Evolutionary conservation across 1,140 invertebrate species (phyloP), one percentile per base, ranked within the genome.

Genomic region (Dreissena rostriformis): DNA sequence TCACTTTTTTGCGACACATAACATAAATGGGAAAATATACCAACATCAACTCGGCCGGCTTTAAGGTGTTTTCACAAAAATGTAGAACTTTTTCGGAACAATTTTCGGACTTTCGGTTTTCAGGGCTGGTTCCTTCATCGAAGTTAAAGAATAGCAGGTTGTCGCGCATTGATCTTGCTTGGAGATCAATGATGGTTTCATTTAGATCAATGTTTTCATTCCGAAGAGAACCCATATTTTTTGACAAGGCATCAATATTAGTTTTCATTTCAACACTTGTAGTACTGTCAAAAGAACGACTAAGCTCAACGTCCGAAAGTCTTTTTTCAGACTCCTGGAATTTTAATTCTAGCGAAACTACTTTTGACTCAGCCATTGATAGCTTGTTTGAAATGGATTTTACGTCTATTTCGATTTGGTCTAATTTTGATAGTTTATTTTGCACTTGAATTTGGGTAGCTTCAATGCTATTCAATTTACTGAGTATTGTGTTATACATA

Each of bases 11-110:
- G n/a, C n/a, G n/a, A n/a, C n/a, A n/a, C n/a, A n/a, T n/a, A n/a
- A n/a, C n/a, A n/a, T n/a, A n/a, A n/a, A n/a, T n/a, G n/a, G n/a
- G n/a, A n/a, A n/a, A n/a, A n/a, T n/a, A n/a, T n/a, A n/a, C n/a
- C n/a, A n/a, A n/a, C n/a, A n/a, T n/a, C n/a, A n/a, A n/a, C n/a
- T n/a, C n/a, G n/a, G n/a, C n/a, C n/a, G n/a, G n/a, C n/a, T n/a
- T n/a, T n/a, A n/a, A n/a, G n/a, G n/a, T n/a, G n/a, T n/a, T 72
- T 72, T 72, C 70, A 49, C 10, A 72, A 39, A 72, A 72, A 5
- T 51, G 51, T 29, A 72, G 12, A 29, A 72, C 17, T 72, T 72
- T 72, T 72, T 14, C 51, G 5, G 70, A 5, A 49, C 70, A 72
- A 72, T 72, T 72, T 52, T 72, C 70, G 11, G 26, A 19, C 51